Percentiles rank a stretch among this genome's conserved stretches.
Conservation (phyloP, 2,797 vertebrate species). For the Lutjanus argentimaculatus region DNA sequence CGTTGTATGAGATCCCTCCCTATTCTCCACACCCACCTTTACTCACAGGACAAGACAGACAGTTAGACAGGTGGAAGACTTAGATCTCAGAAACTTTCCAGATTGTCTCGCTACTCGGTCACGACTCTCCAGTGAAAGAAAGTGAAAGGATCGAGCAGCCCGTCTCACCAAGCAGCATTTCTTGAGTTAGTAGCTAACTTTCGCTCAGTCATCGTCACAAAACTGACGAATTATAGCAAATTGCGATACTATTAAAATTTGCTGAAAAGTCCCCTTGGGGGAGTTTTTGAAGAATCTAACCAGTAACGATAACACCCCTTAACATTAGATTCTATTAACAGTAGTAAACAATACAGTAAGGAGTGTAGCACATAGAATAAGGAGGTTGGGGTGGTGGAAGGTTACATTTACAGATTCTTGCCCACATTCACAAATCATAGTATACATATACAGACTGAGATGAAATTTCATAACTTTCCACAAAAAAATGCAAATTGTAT, state of each 20-base stretch:
- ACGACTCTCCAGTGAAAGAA: background rate
- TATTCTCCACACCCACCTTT: conserved; percentile 24
- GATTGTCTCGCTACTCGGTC: conserved; percentile 9
- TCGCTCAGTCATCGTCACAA: background rate
- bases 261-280: background rate
- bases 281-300: background rate
- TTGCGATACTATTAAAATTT: background rate
- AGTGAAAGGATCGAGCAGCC: background rate
- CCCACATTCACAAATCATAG: background rate
- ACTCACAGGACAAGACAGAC: conserved; percentile 5
- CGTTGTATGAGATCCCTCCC: conserved; percentile 34
- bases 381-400: background rate
- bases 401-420: too few relatives aligned
- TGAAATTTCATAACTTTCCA: background rate
- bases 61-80: background rate
- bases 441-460: background rate
- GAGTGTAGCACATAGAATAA: background rate
- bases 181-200: background rate
- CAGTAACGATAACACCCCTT: background rate
- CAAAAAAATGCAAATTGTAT: background rate
- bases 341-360: background rate
- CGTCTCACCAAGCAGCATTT: background rate
- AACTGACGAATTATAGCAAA: background rate
- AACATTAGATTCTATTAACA: background rate
- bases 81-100: conserved; percentile 32